phyloP scores from a whole-genome alignment of 2,113 vertebrate genomes.

The Atrichornis clamosus region DNA sequence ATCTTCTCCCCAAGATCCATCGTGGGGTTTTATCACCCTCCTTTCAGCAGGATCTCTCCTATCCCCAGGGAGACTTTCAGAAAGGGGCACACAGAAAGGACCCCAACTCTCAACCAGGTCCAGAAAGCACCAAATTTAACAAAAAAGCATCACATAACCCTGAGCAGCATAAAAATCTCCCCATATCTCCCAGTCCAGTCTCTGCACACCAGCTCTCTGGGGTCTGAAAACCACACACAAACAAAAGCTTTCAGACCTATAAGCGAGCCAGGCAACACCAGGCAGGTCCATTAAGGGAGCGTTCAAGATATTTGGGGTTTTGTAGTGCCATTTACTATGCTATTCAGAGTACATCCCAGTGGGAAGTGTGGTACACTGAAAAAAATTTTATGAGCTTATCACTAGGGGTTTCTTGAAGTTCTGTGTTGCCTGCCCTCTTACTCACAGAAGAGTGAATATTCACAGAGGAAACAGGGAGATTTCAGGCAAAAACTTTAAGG shows the following conservation, averaged over 20 bases:
- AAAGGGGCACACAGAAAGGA: neutral
- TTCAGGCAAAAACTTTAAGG: neutral
- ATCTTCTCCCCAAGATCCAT: neutral
- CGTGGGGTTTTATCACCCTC: neutral
- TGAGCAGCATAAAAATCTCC: neutral
- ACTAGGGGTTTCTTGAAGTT: neutral
- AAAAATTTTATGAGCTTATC: neutral
- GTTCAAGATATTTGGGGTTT: neutral
- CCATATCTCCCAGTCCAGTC: neutral
- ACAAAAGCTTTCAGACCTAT: neutral
- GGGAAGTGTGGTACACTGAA: neutral
- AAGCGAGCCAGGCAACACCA: neutral
- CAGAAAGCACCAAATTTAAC: neutral
- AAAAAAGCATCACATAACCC: neutral
- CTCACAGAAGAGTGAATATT: neutral
- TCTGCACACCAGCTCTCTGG: neutral
- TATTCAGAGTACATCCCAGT: rapidly evolving
- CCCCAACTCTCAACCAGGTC: neutral
- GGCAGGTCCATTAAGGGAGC: neutral
- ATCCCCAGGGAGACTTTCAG: neutral
- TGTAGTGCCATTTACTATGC: neutral
- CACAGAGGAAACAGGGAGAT: neutral
- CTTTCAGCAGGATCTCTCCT: neutral
- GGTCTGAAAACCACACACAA: neutral
- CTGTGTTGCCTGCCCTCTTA: neutral